Evolutionary conservation across 2,888 invertebrate species (phyloP).

Genomic region (Hydrotaea cyrtoneurina): DNA sequence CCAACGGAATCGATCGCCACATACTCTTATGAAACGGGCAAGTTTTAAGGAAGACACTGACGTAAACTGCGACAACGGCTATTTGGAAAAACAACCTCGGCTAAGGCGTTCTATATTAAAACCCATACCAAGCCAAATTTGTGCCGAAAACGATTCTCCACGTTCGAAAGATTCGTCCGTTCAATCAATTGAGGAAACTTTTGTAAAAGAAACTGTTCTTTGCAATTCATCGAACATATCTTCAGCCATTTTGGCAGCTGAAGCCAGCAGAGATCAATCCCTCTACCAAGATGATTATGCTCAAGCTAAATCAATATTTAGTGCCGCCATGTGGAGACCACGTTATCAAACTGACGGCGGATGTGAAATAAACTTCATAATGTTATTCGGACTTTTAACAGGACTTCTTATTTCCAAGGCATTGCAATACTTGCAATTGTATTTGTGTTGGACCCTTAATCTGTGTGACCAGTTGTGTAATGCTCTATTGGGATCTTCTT

Average conservation of each 20-base stretch:
- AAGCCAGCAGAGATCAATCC: not conserved
- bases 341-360: not conserved
- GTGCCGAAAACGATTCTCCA: slow-evolving; percentile 1
- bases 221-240: slow-evolving; percentile 52
- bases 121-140: not conserved
- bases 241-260: slow-evolving; percentile 43
- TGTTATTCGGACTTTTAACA: slow-evolving; percentile 71
- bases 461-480: slow-evolving; percentile 70
- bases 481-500: slow-evolving; percentile 70
- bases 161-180: slow-evolving; percentile 48
- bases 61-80: not conserved
- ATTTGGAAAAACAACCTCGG: not conserved
- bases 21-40: not conserved
- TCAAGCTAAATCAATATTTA: not conserved
- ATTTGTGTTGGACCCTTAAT: slow-evolving; percentile 72
- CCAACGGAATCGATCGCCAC: not conserved
- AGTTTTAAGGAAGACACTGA: not conserved
- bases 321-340: not conserved
- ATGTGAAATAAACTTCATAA: slow-evolving; percentile 74
- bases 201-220: slow-evolving; percentile 30
- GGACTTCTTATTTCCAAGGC: slow-evolving; percentile 72
- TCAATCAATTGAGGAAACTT: slow-evolving; percentile 51
- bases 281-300: too few species aligned
- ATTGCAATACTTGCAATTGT: slow-evolving; percentile 71
- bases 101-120: not conserved